Evolutionary conservation across 1,140 invertebrate genomes (phyloP), one percentile per base, ranked within the genome.

Genomic region (Ptiloglossa arizonensis): DNA sequence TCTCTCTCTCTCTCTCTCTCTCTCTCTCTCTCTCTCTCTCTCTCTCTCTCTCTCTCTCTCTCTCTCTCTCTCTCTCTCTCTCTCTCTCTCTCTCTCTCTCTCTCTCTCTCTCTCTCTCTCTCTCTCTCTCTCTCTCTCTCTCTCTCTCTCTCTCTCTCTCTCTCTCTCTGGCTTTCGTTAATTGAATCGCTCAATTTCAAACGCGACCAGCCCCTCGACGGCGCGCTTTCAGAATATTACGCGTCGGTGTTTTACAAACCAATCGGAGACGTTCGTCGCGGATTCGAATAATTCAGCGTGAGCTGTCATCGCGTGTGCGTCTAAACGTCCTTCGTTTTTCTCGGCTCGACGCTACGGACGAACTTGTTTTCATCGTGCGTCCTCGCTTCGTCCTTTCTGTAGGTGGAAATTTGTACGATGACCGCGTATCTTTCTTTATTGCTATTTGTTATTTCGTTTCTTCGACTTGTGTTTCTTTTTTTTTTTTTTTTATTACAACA

Each of bases 161-260:
- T 77, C 64, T 73, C 79, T 6, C 48, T 6, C 48, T 5, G 38
- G 15, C 44, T 50, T 44, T 63, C 71, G 11, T 74, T 66, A 74
- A 74, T 74, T 29, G 57, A 70, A 70, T 59, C 54, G 54, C 27
- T 70, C 54, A 63, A 63, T 63, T 72, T 72, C 32, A 27, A 50
- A 3, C 32, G 57, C 17, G n/a, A 19, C 29, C 11, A 2, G 32
- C n/a, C 57, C 24, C 38, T 48, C 48, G 60, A 9, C 17, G 38
- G 22, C 11, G 35, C 13, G 5, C 32, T 15, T 54, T 54, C 15
- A 68, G 24, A 19, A 22, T 50, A 27, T n/a, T 13, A 19, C 59
- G 19, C 9, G 27, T 64, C 27, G 52, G 35, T 60, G 57, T 11
- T 32, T 60, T 60, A 60, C 32, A n/a, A 38, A 32, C 57, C 32